Conservation (phyloP, 2,797 vertebrate genomes). For the Falco berigora region DNA sequence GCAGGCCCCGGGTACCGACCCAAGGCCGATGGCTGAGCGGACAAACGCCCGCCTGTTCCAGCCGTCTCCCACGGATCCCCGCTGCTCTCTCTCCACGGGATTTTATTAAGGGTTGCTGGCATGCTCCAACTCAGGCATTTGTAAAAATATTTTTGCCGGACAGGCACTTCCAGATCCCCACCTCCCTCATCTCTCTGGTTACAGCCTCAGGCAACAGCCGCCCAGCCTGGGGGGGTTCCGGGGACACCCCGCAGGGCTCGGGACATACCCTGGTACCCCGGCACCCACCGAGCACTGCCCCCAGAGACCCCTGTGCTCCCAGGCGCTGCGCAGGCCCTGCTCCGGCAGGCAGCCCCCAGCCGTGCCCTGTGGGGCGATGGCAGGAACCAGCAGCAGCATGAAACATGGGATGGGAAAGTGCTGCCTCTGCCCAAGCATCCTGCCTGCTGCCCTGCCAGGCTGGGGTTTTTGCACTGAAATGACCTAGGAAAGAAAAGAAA, state of each 20-base stretch:
- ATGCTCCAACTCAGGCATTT: not conserved
- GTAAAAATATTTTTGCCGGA: not conserved
- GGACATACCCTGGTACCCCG: not conserved
- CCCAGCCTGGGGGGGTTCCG: not conserved
- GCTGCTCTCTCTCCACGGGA: not conserved
- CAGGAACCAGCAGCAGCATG: not conserved
- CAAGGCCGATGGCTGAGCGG: accelerated
- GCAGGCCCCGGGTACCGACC: not conserved
- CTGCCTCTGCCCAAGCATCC: not conserved
- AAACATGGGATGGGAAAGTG: not conserved
- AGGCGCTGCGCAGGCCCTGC: not conserved
- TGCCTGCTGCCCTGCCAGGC: not conserved
- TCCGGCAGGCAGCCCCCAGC: not conserved
- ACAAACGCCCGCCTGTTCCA: not conserved
- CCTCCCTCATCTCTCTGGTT: not conserved
- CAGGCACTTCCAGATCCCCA: not conserved
- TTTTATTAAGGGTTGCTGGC: not conserved
- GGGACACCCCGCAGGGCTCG: not conserved
- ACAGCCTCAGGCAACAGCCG: not conserved
- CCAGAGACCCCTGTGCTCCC: not conserved
- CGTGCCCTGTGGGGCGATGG: not conserved
- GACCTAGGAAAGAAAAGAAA: not conserved
- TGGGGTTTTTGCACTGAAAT: not conserved
- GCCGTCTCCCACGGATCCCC: not conserved
- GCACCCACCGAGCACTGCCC: not conserved